Base-by-base conservation (phyloP, 1,140 invertebrate species). In the Uloborus diversus region DNA sequence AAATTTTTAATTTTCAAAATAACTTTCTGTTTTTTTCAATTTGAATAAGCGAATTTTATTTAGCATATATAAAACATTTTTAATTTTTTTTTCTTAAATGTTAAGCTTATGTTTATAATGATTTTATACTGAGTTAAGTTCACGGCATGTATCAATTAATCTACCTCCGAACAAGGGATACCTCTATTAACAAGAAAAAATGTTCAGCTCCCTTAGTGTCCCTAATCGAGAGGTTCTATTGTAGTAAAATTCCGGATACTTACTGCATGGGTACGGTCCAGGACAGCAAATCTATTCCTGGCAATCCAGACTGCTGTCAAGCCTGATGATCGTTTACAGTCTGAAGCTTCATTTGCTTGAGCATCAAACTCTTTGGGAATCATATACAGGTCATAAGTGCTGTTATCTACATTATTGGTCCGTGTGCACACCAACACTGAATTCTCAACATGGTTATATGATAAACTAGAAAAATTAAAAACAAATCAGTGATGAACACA, bases 301-400 rank as follows among this genome's bases (percentile, higher is more conserved):
- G 98, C 97, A 17, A 99, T 96, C 98, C 98, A 99, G 47, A 99
- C 91, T 17, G 97, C 96, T 7, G 95, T 96, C 25, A 98, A 88
- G 61, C 97, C 98, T 25, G 94, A 91, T 1, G 94, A 94, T 23
- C 97, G 89, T 85, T 96, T 96, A 4, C 92, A 92, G 82, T 95
- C 94, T 1, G 89, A 87, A 83, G 86, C 84, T 85, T 90, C 89
- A 30, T 89, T 88, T 84, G 87, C 88, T 71, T 88, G 86, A 5
- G 84, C 82, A 82, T 92, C 91, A 25, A 88, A 86, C 62, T 94
- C 92, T 76, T 93, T 93, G 9, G 96, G 94, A 59, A 98, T 92
- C 68, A 90, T 89, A 85, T 98, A 99, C 79, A 99, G 87, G 88
- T 99, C 98, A 86, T 99, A 99, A 11, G 92, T 93, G 84, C 93